Evolutionary conservation across 2,888 invertebrate species (phyloP).

Genomic region (Cylindroiulus punctatus): DNA sequence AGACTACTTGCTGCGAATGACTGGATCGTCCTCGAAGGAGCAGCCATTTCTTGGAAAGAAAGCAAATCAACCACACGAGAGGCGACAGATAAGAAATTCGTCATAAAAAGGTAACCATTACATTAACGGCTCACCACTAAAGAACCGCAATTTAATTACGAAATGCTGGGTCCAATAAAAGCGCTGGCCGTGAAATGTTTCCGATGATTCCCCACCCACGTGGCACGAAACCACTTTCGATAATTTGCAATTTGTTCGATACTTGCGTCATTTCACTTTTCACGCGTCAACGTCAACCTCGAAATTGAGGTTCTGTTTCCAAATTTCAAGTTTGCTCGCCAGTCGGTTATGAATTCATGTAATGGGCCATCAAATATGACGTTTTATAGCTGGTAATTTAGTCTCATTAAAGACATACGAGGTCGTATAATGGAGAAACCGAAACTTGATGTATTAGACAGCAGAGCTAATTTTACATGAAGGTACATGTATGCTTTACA

Average conservation of each 20-base stretch:
- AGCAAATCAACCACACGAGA: neutral
- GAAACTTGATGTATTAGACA: too few relatives aligned
- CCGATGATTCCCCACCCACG: neutral
- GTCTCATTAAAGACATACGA: neutral
- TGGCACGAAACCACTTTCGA: constrained; percentile 11
- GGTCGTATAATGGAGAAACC: too few relatives aligned
- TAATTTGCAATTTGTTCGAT: constrained; percentile 32
- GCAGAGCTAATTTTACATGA: too few relatives aligned
- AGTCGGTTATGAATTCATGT: neutral
- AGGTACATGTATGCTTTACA: too few relatives aligned
- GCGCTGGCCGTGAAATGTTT: neutral
- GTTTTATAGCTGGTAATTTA: neutral
- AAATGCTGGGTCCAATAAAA: neutral
- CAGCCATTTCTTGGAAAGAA: neutral
- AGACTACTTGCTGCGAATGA: neutral
- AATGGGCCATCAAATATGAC: neutral
- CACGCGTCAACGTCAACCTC: neutral
- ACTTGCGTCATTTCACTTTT: neutral
- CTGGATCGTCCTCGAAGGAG: neutral
- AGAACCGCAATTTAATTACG: constrained; percentile 26
- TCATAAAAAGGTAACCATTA: constrained; percentile 1
- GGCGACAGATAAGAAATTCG: neutral
- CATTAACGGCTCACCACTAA: neutral
- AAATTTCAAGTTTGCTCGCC: neutral
- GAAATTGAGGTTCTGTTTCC: too few relatives aligned